A percentile compares a stretch with the other conserved stretches of the same genome.
Evolutionary conservation across 2,888 invertebrate genomes (phyloP).

Genomic region (Dioctria linearis): DNA sequence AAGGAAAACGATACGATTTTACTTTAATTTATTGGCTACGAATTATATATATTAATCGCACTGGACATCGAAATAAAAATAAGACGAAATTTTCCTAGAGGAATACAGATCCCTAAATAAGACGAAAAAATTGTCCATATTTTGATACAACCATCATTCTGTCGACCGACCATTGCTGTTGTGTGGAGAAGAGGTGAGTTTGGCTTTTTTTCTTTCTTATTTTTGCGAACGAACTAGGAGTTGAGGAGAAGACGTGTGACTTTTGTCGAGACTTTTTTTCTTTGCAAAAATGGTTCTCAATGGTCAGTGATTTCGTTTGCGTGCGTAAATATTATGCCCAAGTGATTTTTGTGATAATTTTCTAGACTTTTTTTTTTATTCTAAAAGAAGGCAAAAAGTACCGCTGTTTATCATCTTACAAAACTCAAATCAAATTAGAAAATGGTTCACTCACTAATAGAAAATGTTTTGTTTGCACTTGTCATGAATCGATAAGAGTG

Average conservation of each 20-base stretch:
- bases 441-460: neutral
- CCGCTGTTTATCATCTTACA: neutral
- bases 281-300: neutral
- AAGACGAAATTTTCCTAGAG: slow-evolving; percentile 23
- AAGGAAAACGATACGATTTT: too few relatives aligned
- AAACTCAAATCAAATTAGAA: neutral
- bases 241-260: slow-evolving; percentile 7
- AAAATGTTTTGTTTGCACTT: slow-evolving; percentile 28
- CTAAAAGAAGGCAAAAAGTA: neutral
- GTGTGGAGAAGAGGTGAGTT: slow-evolving; percentile 51
- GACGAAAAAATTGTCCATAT: slow-evolving; percentile 30
- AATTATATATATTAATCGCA: neutral
- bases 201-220: slow-evolving; percentile 19
- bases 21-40: too few relatives aligned
- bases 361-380: neutral
- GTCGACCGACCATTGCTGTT: slow-evolving; percentile 43
- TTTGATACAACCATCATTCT: slow-evolving; percentile 24
- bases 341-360: slow-evolving; percentile 39
- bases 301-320: slow-evolving; percentile 19
- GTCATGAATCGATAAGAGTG: slow-evolving; percentile 23
- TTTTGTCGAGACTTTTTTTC: neutral
- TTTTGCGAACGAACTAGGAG: neutral
- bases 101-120: slow-evolving; percentile 6
- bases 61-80: slow-evolving; percentile 27
- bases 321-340: slow-evolving; percentile 20